Percentiles rank a stretch among this genome's conserved stretches.
Conservation (phyloP, 2,797 vertebrate species). For the Neostethus bicornis region DNA sequence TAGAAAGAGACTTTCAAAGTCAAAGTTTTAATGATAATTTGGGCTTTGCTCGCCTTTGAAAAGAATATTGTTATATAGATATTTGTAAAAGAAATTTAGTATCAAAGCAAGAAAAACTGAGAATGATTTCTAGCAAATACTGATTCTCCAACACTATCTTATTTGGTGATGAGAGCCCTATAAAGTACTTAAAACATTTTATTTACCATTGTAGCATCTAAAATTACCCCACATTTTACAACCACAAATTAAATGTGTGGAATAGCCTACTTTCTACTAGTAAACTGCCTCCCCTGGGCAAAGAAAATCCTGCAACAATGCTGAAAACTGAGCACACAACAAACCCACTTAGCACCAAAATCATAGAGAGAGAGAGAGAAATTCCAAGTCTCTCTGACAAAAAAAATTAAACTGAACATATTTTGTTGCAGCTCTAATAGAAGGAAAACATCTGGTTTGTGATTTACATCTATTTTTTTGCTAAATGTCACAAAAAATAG, state of each 20-base stretch:
- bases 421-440: constrained; percentile 46
- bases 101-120: neutral
- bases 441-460: constrained; percentile 42
- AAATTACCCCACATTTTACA: constrained; percentile 55
- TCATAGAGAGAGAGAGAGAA: constrained; percentile 39
- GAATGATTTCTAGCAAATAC: constrained; percentile 33
- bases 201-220: constrained; percentile 49
- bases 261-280: constrained; percentile 52
- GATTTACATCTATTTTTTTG: constrained; percentile 60
- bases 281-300: constrained; percentile 45
- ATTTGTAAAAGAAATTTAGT: constrained; percentile 33
- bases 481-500: constrained; percentile 66
- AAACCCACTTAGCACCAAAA: constrained; percentile 63
- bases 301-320: constrained; percentile 53
- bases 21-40: constrained; percentile 21
- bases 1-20: neutral
- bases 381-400: constrained; percentile 30
- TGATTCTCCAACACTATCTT: constrained; percentile 41
- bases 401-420: constrained; percentile 33
- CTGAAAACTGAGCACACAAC: constrained; percentile 53
- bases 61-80: constrained; percentile 38
- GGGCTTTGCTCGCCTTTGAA: constrained; percentile 8
- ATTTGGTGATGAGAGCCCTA: constrained; percentile 62
- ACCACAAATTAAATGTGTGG: constrained; percentile 33
- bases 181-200: constrained; percentile 45